Evolutionary conservation across 2,113 vertebrate genomes (phyloP).

Genomic region (Datnioides undecimradiatus): DNA sequence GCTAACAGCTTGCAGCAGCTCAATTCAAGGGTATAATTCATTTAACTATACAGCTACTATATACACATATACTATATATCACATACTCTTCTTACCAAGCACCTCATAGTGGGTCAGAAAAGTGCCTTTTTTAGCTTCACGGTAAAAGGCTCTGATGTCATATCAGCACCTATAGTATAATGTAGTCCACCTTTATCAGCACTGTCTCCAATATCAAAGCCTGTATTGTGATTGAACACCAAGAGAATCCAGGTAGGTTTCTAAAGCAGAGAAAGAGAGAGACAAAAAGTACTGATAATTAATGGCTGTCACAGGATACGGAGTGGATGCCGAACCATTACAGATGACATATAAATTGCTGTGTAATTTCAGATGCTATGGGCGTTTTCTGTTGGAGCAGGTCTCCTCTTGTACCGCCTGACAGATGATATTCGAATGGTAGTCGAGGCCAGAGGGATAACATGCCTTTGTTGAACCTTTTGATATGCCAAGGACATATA

Average conservation of each 20-base stretch:
- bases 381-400: slow-evolving; percentile 75
- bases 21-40: slow-evolving; percentile 34
- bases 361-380: slow-evolving; percentile 84
- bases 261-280: slow-evolving; percentile 49
- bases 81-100: slow-evolving; percentile 39
- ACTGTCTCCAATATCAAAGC: slow-evolving; percentile 68
- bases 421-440: slow-evolving; percentile 80
- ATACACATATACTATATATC: no score
- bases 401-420: slow-evolving; percentile 79
- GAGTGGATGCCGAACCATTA: slow-evolving; percentile 77
- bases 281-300: slow-evolving; percentile 80
- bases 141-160: slow-evolving; percentile 44
- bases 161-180: slow-evolving; percentile 32
- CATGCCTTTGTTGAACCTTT: slow-evolving; percentile 70
- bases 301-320: slow-evolving; percentile 77
- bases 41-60: slow-evolving; percentile 22
- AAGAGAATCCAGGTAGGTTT: slow-evolving; percentile 69
- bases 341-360: slow-evolving; percentile 87
- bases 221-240: slow-evolving; percentile 40
- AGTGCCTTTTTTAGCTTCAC: slow-evolving; percentile 7
- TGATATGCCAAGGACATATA: slow-evolving; percentile 69
- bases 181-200: slow-evolving; percentile 34
- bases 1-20: slow-evolving; percentile 49
- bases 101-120: slow-evolving; percentile 31
- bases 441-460: slow-evolving; percentile 63